These are phyloP conservation scores for Rhinophrynus dorsalis DNA, from an alignment of 2,797 vertebrate genomes.

Conservation along the genomic window DNA sequence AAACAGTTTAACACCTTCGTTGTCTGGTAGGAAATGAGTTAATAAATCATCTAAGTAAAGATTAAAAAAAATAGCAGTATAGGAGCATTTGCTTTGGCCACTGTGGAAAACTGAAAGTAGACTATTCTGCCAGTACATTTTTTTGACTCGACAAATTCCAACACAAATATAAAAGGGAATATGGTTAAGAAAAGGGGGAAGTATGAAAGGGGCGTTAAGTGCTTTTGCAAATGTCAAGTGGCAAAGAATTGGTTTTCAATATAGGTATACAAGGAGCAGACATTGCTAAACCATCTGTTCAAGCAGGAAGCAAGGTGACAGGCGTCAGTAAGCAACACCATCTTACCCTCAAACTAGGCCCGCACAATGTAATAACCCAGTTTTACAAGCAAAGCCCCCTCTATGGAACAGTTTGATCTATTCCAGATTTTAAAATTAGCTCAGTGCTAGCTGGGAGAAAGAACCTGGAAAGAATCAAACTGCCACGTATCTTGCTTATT, in stretches of 20 bases:
- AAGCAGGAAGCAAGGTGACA: slow-evolving; percentile 2
- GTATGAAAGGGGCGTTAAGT: not conserved
- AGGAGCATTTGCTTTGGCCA: too few species aligned
- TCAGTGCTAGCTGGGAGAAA: not conserved
- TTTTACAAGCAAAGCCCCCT: not conserved
- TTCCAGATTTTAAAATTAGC: slow-evolving; percentile 26
- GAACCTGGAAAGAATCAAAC: slow-evolving; percentile 31
- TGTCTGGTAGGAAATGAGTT: too few species aligned
- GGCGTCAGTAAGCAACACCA: not conserved
- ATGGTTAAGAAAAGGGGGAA: too few species aligned
- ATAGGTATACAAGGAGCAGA: not conserved
- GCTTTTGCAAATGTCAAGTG: not conserved
- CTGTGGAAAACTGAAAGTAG: too few species aligned
- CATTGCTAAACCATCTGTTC: slow-evolving; percentile 10
- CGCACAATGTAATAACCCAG: not conserved
- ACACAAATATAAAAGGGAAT: too few species aligned
- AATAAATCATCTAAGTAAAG: too few species aligned
- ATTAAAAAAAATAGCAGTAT: too few species aligned
- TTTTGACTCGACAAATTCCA: too few species aligned
- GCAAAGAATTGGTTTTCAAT: not conserved
- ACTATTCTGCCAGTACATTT: too few species aligned
- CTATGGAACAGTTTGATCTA: slow-evolving; percentile 20
- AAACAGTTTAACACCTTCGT: too few species aligned
- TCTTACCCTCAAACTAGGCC: not conserved
- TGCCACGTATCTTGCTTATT: slow-evolving; percentile 35